Evolutionary conservation across 2,113 vertebrate species (phyloP).

Genomic region (Siniperca chuatsi): DNA sequence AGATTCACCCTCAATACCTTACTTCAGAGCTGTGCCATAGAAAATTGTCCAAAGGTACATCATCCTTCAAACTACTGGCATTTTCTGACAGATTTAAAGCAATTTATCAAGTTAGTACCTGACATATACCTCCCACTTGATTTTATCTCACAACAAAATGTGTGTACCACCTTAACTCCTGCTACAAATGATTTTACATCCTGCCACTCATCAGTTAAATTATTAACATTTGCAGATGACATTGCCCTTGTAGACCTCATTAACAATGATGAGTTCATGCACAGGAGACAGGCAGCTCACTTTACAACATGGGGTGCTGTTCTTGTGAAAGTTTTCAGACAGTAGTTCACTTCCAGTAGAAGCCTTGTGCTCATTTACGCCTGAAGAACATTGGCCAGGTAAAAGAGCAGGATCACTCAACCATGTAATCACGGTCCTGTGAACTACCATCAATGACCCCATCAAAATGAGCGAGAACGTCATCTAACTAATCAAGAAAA

Average conservation of each 20-base stretch:
- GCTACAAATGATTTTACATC: neutral
- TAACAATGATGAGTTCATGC: neutral
- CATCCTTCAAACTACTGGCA: neutral
- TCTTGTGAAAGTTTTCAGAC: constrained; percentile 9
- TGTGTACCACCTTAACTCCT: neutral
- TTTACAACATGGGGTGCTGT: neutral
- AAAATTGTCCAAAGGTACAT: constrained; percentile 1
- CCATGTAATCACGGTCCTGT: constrained; percentile 2
- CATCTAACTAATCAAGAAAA: constrained; percentile 1
- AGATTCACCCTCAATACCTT: neutral
- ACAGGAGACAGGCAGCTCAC: constrained; percentile 2
- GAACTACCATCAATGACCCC: constrained; percentile 4
- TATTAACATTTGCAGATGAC: neutral
- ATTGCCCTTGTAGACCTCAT: neutral
- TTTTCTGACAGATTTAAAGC: neutral
- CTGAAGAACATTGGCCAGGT: constrained; percentile 12
- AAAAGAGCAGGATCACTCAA: constrained; percentile 1
- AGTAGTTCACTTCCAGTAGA: constrained; percentile 21
- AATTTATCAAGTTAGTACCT: neutral
- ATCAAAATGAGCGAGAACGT: constrained; percentile 12
- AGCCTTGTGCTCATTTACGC: constrained; percentile 30
- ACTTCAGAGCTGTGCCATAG: neutral
- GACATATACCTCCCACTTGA: neutral
- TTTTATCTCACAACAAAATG: neutral
- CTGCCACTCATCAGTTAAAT: constrained; percentile 6